Base-by-base conservation (phyloP, 2,888 invertebrate genomes). In the Lagria hirta region DNA sequence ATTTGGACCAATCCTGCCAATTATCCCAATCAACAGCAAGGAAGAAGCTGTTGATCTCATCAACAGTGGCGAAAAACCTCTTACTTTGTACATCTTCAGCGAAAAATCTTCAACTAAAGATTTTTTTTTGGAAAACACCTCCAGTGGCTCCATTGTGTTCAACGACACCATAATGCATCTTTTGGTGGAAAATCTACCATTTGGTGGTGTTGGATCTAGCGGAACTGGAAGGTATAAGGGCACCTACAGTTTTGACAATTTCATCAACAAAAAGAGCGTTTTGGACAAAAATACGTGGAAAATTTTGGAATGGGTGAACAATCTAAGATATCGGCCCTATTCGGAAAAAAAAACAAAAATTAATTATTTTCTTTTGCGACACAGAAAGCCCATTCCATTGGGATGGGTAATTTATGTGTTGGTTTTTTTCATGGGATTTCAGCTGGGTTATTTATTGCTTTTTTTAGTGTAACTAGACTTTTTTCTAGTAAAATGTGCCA, bases 211-310 rank as follows among this genome's bases (percentile, higher is more conserved):
- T 33, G 99, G 99, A 1, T 70, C 76, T 60, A 96, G 96, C 65
- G 99, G 99, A 26, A 90, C 95, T 75, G 96, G 96, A 18, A 75
- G 81, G 1, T 98, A 98, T 73, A 97, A 98, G 72, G 98, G 99
- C 36, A 86, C 86, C 70, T 75, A 78, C 50, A 84, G 89, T 0
- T 97, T 90, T 62, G 91, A 97, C 55, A 91, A 94, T 0, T 99
- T 99, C 73, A 85, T 88, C 0, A 98, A 99, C 72, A 69, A 76
- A 81, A 69, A 83, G 13, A 43, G 50, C 5, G 29, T 24, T 7
- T 42, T 57, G 5, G 77, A 82, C 1, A 43, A 37, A 20, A 36
- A 36, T 26, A 24, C 30, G n/a, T 12, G 20, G 2, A 11, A n/a
- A 10, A 10, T 43, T 11, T 17, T 36, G 3, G 43, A 43, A 20